phyloP scores from a whole-genome alignment of 2,113 vertebrate species.

The Megalops atlanticus region DNA sequence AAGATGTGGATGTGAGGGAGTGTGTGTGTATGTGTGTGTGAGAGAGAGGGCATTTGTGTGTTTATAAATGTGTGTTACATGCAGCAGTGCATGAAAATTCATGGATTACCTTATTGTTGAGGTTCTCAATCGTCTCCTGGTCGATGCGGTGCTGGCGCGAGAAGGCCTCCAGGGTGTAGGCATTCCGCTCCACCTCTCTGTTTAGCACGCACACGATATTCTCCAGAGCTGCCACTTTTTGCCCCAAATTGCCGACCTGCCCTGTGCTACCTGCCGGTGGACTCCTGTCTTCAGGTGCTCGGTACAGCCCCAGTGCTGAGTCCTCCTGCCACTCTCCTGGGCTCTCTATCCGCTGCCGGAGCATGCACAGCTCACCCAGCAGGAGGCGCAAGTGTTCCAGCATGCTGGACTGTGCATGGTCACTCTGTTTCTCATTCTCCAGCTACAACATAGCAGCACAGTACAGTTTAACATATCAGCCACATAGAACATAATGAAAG shows the following conservation, averaged over 20 bases:
- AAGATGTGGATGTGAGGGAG: no score
- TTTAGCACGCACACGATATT: constrained; percentile 91
- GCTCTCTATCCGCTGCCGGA: constrained; percentile 31
- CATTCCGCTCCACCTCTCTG: constrained; percentile 84
- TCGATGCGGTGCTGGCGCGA: constrained; percentile 82
- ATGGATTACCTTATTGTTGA: constrained; percentile 81
- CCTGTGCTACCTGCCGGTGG: constrained; percentile 35
- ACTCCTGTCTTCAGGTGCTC: constrained; percentile 64
- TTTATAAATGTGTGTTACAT: no score
- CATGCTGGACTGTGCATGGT: constrained; percentile 77
- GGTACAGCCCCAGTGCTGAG: constrained; percentile 64
- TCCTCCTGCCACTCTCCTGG: constrained; percentile 65
- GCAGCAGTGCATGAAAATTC: constrained; percentile 17
- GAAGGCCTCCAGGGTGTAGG: constrained; percentile 77
- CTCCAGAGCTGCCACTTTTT: constrained; percentile 82
- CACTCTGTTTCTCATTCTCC: constrained; percentile 74
- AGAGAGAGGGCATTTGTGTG: no score
- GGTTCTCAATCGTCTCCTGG: constrained; percentile 83
- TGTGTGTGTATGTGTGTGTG: background rate
- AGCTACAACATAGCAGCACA: constrained; percentile 61
- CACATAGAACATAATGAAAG: background rate
- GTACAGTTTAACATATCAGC: no score
- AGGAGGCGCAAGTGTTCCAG: constrained; percentile 83
- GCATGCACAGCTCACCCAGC: constrained; percentile 66
- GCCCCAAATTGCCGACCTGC: constrained; percentile 66